Evolutionary conservation across 2,113 vertebrate species (phyloP), one percentile per base, ranked within the genome.

Genomic region (Microcebus tavaratra): DNA sequence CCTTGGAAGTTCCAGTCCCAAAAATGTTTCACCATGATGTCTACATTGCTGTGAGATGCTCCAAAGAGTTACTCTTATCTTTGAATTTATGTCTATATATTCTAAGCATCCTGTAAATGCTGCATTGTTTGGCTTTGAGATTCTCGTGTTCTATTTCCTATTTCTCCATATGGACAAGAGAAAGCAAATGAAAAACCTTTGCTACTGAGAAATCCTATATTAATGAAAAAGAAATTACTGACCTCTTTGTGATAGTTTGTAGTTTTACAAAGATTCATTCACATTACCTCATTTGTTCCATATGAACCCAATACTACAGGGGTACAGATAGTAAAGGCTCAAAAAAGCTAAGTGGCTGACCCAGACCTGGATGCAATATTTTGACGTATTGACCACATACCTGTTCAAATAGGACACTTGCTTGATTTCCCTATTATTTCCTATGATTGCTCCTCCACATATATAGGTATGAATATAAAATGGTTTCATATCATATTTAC

Each of bases 401-500:
- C 57, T 59, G 12, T 34, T 18, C 34, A 72, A 61, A 81, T 13
- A 53, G 50, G 53, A 20, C 42, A 12, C 48, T 75, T 78, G 57
- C 34, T 61, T 61, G 39, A 78, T 88, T 67, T 36, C 45, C 73
- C 68, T 84, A 50, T 34, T 39, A 14, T 61, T 45, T 90, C n/a
- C 55, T 55, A 90, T 29, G 0, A 45, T 86, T 78, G 6, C 11
- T 70, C 61, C 78, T 89, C 59, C 25, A 20, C 50, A 48, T 29
- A 27, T 17, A 20, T 2, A 42, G 11, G 53, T 57, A 36, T 50
- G 68, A 95, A 76, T 96, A 93, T 50, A 63, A 92, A 98, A 93
- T 97, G 89, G 25, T 7, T 97, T 97, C 96, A 67, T 97, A 78
- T 97, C 95, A 98, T 94, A 95, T 97, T 97, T 94, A 95, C 91